Evolutionary conservation across 1,140 invertebrate genomes (phyloP), one percentile per base, ranked within the genome.

Genomic region (Wasmannia auropunctata): DNA sequence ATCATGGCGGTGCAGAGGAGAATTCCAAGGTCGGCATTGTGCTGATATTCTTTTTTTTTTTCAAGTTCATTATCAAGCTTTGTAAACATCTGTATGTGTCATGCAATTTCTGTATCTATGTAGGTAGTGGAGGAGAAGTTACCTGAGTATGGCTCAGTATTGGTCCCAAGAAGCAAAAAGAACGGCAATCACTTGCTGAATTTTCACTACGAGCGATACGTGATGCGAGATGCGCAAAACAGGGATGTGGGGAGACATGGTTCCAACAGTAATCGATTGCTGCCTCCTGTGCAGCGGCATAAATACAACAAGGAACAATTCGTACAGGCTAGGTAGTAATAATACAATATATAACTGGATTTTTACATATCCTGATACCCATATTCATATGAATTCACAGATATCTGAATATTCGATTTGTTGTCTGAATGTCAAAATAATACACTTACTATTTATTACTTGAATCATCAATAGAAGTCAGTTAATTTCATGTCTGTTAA

Each of bases 241-340:
- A 93, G 93, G 92, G 91, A 79, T 88, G 72, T 87, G 76, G 91
- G 90, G 51, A 89, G 79, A 16, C 92, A 91, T 70, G 91, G 89
- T 91, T 40, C 65, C 54, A 93, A 90, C 90, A 95, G 87, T 91
- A 93, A 95, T 91, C 93, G 94, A 92, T 95, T 94, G 91, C 91
- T 95, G 85, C 94, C 95, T 91, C 92, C 93, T 60, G 93, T 95
- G 80, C 95, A 95, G 67, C 95, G 96, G 43, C 96, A 97, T 90
- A 97, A 97, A 92, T 98, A 98, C 94, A 98, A 98, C 94, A 98
- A 98, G 94, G 98, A 99, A 94, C 97, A 98, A 91, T 99, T 98
- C 94, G 95, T 99, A 49, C 98, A 99, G 95, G 98, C 98, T 49
- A 99, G 99, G 98, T 99, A 96, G 31, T 58, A 46, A 72, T 58